Evolutionary conservation across 2,888 invertebrate species (phyloP), one percentile per base, ranked within the genome.

Genomic region (Catocala nupta): DNA sequence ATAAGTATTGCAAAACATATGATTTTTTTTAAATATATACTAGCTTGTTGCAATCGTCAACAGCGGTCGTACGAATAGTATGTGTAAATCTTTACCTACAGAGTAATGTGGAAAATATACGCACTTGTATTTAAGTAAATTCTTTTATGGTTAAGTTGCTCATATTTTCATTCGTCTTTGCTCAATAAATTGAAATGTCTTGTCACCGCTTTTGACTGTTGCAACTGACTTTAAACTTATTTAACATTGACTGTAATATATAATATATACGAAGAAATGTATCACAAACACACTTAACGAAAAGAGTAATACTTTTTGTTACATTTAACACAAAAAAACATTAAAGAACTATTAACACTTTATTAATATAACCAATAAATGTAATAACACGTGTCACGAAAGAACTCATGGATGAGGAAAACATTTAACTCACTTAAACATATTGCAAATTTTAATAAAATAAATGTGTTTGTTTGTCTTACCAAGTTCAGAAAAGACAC

Each of bases 251-350:
- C 25, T 25, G 25, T 25, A 25, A 25, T 25, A 25, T 25, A 25
- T 25, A 25, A 3, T 3, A 25, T 25, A 25, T 25, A 25, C 25
- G 25, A 34, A 51, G 34, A 47, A 55, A 56, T 45, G 12, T 61
- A 55, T 64, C 52, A 63, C 50, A 73, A 59, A 61, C 7, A 57
- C 42, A 61, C 45, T 54, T 39, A 16, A 55, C 44, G 50, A 25
- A 42, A 56, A 52, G n/a, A 44, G 11, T 52, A 68, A 72, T 68
- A 68, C 57, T 72, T 71, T 68, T 50, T n/a, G 48, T 63, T 63
- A 33, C 13, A 42, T 51, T 33, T 16, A 55, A 63, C 50, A 67
- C 63, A 68, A 57, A 59, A 58, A 55, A 52, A 47, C 16, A 47
- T 8, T 16, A 47, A 16, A 8, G 52, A 25, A 55, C 51, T 34